A percentile compares a stretch with the other conserved stretches of the same genome.
Evolutionary conservation across 2,113 vertebrate genomes (phyloP).

Genomic region (Platanista minor): DNA sequence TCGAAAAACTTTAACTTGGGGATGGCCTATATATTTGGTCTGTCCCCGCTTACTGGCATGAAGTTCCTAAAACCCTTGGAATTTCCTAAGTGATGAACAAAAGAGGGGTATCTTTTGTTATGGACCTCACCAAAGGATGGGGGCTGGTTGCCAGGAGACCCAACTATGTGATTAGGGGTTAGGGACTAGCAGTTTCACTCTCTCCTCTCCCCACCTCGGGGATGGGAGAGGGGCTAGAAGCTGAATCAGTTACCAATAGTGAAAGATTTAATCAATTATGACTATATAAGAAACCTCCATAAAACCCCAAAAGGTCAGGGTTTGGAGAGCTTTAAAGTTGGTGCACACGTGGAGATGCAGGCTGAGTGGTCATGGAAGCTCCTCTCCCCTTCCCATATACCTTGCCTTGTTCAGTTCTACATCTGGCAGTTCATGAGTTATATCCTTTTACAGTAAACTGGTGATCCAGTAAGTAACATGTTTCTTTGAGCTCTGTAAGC

Average conservation of each 20-base stretch:
- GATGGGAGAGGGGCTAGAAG: background rate
- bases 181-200: background rate
- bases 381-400: accelerated
- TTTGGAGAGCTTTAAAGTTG: background rate
- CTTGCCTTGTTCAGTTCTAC: background rate
- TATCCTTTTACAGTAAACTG: background rate
- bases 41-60: background rate
- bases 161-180: background rate
- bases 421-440: background rate
- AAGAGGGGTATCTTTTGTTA: background rate
- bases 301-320: background rate
- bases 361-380: background rate
- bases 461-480: background rate
- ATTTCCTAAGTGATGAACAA: background rate
- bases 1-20: background rate
- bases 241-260: background rate
- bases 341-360: background rate
- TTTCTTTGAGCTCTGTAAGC: background rate
- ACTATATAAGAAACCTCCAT: background rate
- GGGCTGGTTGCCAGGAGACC: background rate
- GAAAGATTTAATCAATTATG: background rate
- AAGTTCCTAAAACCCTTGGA: background rate
- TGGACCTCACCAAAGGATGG: background rate
- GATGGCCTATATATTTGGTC: background rate
- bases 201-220: background rate